Base-by-base conservation (phyloP, 2,797 vertebrate genomes). In the Phyllotis vaccarum region DNA sequence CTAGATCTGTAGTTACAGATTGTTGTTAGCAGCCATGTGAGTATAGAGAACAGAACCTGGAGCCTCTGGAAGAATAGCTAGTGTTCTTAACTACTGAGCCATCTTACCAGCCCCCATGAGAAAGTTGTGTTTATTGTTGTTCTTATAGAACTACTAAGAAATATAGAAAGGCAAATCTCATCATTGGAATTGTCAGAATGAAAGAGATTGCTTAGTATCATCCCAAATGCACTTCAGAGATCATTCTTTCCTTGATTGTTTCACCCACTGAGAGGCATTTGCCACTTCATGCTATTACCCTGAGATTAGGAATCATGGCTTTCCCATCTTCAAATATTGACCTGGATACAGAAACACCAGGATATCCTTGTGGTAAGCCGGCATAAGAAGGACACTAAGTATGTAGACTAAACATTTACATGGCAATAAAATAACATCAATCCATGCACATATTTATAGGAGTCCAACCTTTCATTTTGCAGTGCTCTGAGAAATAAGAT, bases 221-320 rank as follows among this genome's bases (percentile, higher is more conserved):
- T 56, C 85, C 76, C 87, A 91, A 79, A 85, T 68, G 21, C 7
- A 37, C 66, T 95, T 82, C 83, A 74, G 40, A 86, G 58, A 80
- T 60, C 8, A n/a, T 72, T 75, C 49, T 79, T 9, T 81, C 31
- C 72, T 16, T 79, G 29, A 78, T 76, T 37, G 68, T 22, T 91
- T 93, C 90, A 37, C 56, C 82, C 43, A 64, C 1, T 31, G 5
- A 68, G n/a, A 72, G 83, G 3, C 16, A 66, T 34, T 81, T 78
- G 56, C n/a, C 5, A 34, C 68, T 87, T 85, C 21, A 66, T 54
- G 72, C 14, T 88, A 19, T 90, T 27, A 29, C 74, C 64, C 72
- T 93, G 79, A 89, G 68, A 86, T 46, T 37, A 43, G n/a, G 37
- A 74, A 60, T 12, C 37, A n/a, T 72, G 80, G 74, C 46, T 92